A percentile compares a stretch with the other conserved stretches of the same genome.
These are phyloP conservation scores for Taphrorychus bicolor DNA, from an alignment of 2,888 invertebrate species.

Conservation along the genomic window DNA sequence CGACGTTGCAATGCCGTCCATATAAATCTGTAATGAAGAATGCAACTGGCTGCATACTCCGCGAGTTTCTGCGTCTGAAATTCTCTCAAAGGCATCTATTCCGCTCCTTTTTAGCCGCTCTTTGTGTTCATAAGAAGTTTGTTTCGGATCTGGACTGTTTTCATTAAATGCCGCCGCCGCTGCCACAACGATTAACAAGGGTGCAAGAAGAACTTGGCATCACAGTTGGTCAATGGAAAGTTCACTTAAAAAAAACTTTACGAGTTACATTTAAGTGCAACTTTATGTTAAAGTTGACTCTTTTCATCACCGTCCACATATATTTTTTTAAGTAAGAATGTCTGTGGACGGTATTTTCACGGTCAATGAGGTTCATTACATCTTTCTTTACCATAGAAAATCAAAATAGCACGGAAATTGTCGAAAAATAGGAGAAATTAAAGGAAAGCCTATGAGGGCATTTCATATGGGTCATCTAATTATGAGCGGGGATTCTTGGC, in stretches of 20 bases:
- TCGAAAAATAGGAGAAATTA: not conserved
- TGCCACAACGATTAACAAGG: too few relatives aligned
- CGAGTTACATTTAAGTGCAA: too few relatives aligned
- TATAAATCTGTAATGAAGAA: slow-evolving; percentile 41
- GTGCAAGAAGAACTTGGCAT: too few relatives aligned
- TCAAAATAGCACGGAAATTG: too few relatives aligned
- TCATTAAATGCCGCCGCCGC: too few relatives aligned
- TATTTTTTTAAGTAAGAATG: too few relatives aligned
- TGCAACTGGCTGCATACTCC: slow-evolving; percentile 44
- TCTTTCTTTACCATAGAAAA: not conserved
- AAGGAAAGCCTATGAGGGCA: too few relatives aligned
- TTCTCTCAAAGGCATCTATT: slow-evolving; percentile 40
- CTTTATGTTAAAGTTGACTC: too few relatives aligned
- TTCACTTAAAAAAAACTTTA: too few relatives aligned
- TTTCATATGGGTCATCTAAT: not conserved
- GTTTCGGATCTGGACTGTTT: not conserved
- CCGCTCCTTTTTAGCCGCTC: not conserved
- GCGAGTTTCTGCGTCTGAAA: slow-evolving; percentile 45
- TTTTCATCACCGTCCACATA: too few relatives aligned
- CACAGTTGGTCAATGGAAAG: not conserved
- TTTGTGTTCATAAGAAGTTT: not conserved
- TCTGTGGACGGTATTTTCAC: not conserved
- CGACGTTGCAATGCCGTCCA: slow-evolving; percentile 37
- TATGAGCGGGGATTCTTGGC: not conserved
- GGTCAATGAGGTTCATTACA: not conserved